Conservation (phyloP, 92 coral and sea anemone species). For the Zoanthus sansibaricus region DNA sequence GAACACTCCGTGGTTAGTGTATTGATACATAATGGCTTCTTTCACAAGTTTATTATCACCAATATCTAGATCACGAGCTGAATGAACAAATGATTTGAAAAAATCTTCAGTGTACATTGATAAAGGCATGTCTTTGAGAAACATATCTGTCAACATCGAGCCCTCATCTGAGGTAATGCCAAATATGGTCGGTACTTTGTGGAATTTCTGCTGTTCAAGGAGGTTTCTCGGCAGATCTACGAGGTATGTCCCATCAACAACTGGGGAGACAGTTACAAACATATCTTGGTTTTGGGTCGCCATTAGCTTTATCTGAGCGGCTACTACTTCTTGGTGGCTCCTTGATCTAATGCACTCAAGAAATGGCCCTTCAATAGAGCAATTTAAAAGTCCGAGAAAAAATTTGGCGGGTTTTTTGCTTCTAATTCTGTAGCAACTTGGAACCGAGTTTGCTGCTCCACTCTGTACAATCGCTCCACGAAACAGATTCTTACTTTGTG, state of each 20-base stretch:
- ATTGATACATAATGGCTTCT: slow-evolving; percentile 61
- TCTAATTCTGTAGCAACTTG: neutral
- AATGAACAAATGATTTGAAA: slow-evolving; percentile 12
- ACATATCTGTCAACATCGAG: slow-evolving; percentile 7
- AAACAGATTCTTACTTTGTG: slow-evolving; percentile 46
- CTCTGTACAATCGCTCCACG: slow-evolving; percentile 50
- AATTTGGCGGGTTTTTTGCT: neutral
- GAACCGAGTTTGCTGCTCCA: slow-evolving; percentile 36
- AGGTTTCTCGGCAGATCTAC: slow-evolving; percentile 35
- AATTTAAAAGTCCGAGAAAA: slow-evolving; percentile 3
- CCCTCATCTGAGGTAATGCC: slow-evolving; percentile 52
- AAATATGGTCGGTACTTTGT: slow-evolving; percentile 43
- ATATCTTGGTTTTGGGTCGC: slow-evolving; percentile 7
- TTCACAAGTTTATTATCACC: slow-evolving; percentile 53
- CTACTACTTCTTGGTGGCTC: slow-evolving; percentile 13
- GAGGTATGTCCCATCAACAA: slow-evolving; percentile 57
- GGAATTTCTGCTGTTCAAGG: slow-evolving; percentile 43
- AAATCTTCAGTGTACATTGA: slow-evolving; percentile 20
- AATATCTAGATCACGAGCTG: neutral
- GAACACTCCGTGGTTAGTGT: slow-evolving; percentile 59
- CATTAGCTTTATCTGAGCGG: neutral
- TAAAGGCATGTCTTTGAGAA: neutral
- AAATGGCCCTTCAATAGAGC: neutral
- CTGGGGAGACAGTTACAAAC: neutral
- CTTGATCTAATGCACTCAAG: slow-evolving; percentile 17